Evolutionary conservation across 2,888 invertebrate genomes (phyloP).

Genomic region (Diogma glabrata): DNA sequence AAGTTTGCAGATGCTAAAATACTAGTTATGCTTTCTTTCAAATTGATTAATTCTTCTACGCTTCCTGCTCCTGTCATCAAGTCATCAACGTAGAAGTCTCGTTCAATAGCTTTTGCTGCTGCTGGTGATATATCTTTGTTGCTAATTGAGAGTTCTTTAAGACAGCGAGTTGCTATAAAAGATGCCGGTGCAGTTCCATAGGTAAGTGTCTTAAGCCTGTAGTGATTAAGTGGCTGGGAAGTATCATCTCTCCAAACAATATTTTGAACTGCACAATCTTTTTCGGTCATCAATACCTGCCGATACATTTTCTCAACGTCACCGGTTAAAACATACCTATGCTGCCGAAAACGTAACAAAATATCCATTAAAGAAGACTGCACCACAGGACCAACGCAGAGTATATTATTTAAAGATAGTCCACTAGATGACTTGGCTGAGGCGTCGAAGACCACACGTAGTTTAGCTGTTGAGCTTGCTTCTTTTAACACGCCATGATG

Average conservation of each 20-base stretch:
- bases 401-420: background rate
- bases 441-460: background rate
- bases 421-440: background rate
- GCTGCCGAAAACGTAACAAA: background rate
- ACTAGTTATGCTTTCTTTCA: background rate
- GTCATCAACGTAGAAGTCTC: background rate
- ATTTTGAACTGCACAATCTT: background rate
- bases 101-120: background rate
- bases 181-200: background rate
- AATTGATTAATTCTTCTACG: background rate
- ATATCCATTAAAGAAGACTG: background rate
- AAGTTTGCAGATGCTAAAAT: background rate
- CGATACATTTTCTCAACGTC: too few species aligned
- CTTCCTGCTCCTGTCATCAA: background rate
- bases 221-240: background rate
- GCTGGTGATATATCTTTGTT: background rate
- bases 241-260: too few species aligned
- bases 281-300: too few species aligned
- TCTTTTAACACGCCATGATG: background rate
- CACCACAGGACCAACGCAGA: background rate
- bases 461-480: background rate
- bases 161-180: background rate
- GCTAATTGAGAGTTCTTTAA: background rate
- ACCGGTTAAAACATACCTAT: background rate
- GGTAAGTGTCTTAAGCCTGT: background rate